Evolutionary conservation across 2,113 vertebrate species (phyloP), one percentile per base, ranked within the genome.

Genomic region (Rhynchopsitta pachyrhyncha): DNA sequence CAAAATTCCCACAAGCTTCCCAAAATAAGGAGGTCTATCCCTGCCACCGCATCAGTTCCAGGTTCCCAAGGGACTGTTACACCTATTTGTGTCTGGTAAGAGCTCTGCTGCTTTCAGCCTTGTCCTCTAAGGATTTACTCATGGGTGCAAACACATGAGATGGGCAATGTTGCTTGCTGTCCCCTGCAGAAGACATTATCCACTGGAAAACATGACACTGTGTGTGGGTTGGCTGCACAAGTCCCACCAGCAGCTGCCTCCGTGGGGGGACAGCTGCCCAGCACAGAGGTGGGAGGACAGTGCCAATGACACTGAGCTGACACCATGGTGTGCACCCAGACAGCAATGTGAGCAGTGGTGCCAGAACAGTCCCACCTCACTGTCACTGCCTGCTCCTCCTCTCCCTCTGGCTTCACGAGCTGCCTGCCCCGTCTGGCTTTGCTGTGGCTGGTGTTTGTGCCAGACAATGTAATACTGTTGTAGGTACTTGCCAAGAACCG

Each of bases 311-410:
- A 23, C 79, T 64, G 82, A 76, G 67, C 41, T 67, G 44, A n/a
- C 64, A 11, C 42, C 0, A 1, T 27, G 15, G 14, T 2, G 1
- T 35, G 41, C 53, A 42, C 47, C 39, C 25, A 10, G 52, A 44
- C 3, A 53, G 57, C 57, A 44, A 8, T 1, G 1, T 3, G 10
- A 71, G 63, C 0, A 0, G 71, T 52, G n/a, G 27, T 57, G 49
- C 62, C 71, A 22, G 47, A 33, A 71, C 39, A 46, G 11, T 49
- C 66, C 60, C 50, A 10, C 20, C n/a, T 37, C 70, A 12, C 55
- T 11, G 17, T 8, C 2, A 22, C 29, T 75, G n/a, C 53, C 49
- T 52, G 66, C 37, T 70, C 18, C 47, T 63, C 63, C 47, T 63
- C 63, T 87, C 50, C 47, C 10, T 5, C 35, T 1, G 1, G 41